Evolutionary conservation across 2,113 vertebrate genomes (phyloP), one percentile per base, ranked within the genome.

Genomic region (Nibea albiflora): DNA sequence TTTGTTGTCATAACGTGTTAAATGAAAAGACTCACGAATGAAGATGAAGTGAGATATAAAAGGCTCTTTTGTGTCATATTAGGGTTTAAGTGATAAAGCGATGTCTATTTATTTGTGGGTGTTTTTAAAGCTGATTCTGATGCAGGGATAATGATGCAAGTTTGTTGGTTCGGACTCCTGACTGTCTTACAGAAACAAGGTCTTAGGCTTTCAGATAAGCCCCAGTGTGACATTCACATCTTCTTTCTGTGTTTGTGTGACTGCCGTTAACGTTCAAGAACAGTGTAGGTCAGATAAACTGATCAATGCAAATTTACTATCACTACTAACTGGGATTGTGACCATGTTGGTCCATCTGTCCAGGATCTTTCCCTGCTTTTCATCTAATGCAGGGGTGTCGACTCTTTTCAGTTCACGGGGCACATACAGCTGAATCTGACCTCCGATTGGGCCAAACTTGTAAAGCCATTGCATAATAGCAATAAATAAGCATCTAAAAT

Each of bases 1-100:
- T 16, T 65, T 68, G 17, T 62, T 69, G 20, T n/a, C 12, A 20
- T 15, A 17, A 12, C 1, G 46, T 46, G 31, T 16, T 26, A 46
- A 69, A 49, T 62, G 31, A 66, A 76, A 75, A 57, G 17, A 50
- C 14, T 60, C 9, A 49, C 11, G 20, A 63, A 64, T 46, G 4
- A 52, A 68, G 54, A 68, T 54, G 44, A 76, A 71, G 35, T 11
- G 1, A 14, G 10, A 39, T 6, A 70, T 39, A 4, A 56, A 35
- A 60, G 20, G 9, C 56, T 42, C 22, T 68, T 39, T 62, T 1
- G 1, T 62, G 20, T 68, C 56, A 58, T 71, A 49, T 74, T 44
- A 54, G 1, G 5, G 20, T 44, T 44, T 72, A 71, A 47, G 24
- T 52, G 31, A 70, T 64, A 17, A 69, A 19, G 42, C 49, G 3